These are phyloP conservation scores for Eriocheir sinensis DNA, from an alignment of 1,140 invertebrate species.

Conservation along the genomic window DNA sequence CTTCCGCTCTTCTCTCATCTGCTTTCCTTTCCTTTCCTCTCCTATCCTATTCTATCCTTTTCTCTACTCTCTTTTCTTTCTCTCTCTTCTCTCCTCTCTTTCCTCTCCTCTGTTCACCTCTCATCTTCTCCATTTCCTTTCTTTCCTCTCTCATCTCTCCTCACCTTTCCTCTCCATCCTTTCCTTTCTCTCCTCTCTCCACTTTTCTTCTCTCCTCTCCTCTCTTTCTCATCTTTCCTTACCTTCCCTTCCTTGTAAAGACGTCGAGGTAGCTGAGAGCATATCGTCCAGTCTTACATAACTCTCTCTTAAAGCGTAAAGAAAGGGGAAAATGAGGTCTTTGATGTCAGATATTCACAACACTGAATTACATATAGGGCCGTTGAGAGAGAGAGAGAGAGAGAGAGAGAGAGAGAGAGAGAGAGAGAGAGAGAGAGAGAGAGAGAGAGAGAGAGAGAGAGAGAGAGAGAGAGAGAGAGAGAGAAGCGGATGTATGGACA, in stretches of 20 bases:
- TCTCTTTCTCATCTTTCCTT: background rate
- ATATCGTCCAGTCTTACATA: no score
- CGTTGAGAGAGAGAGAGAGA: conserved; percentile 18
- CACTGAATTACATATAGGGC: no score
- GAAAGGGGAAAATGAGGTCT: no score
- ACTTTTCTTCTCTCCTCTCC: background rate
- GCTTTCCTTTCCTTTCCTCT: no score
- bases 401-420: conserved; percentile 22
- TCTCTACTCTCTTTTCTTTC: no score
- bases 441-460: conserved; percentile 14
- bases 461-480: background rate
- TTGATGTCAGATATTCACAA: no score
- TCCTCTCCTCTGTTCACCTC: background rate
- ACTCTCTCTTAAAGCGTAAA: no score
- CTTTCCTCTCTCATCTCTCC: conserved; percentile 5
- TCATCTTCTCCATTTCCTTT: no score
- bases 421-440: conserved; percentile 22
- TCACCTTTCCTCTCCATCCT: no score
- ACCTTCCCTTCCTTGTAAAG: background rate
- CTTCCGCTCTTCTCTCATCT: background rate
- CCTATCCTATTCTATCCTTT: no score
- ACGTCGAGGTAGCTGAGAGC: no score
- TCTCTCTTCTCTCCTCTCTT: no score
- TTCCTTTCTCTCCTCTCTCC: background rate
- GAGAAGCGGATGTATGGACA: background rate